Base-by-base conservation (phyloP, 2,797 vertebrate species). In the Pseudochirops cupreus region DNA sequence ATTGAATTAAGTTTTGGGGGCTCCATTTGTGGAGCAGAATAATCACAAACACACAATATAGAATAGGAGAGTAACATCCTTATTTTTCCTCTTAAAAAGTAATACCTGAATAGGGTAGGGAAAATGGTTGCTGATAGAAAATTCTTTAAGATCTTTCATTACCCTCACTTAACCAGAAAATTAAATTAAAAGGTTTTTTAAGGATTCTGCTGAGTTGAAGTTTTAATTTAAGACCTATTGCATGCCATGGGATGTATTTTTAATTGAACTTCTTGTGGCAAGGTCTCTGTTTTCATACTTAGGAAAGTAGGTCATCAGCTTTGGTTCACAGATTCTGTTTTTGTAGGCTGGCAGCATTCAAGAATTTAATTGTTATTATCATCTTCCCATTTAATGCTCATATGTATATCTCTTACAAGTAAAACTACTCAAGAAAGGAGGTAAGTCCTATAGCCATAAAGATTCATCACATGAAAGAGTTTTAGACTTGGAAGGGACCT, bases 51-150 rank as follows among this genome's bases (percentile, higher is more conserved):
- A 62, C 59, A 33, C 31, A 94, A 92, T 91, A 59, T 10, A 89
- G 54, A 91, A 89, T 62, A 89, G 93, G 50, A 92, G 9, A 46
- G 46, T 93, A 94, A 33, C 59, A 62, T 62, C 31, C 59, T 33
- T 58, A 58, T 58, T 58, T 58, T 28, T 58, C 33, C 31, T 62
- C 18, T 62, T 59, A 31, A 93, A 93, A 97, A 91, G 13, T 62
- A 92, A 97, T 91, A 59, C 58, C 46, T 91, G 56, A 91, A 54
- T 93, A 89, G 94, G 92, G 57, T 10, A 94, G 93, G 29, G 91
- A 95, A 58, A 92, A 59, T 95, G 96, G 95, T 97, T 96, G 50
- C 55, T 94, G 6, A 62, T 96, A 92, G 95, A 95, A 95, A 94
- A 93, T 16, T 96, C 56, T 31, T 59, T 59, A 59, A 59, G 58